These are phyloP conservation scores for Embiotoca jacksoni DNA, from an alignment of 2,113 vertebrate genomes.

Conservation along the genomic window DNA sequence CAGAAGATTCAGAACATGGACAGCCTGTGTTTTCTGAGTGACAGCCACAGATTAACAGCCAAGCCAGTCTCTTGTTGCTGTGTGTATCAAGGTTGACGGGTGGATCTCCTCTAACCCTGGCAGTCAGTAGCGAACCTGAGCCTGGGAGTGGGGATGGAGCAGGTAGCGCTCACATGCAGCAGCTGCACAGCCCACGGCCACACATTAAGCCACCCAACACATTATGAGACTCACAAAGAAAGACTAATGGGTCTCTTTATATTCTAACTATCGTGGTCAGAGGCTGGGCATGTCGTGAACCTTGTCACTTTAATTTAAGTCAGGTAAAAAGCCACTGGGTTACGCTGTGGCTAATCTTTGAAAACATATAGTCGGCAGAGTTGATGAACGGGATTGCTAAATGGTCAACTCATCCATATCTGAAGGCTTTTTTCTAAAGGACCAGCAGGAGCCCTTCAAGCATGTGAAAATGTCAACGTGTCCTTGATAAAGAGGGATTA, in stretches of 20 bases:
- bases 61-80: slow-evolving; percentile 54
- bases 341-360: slow-evolving; percentile 1
- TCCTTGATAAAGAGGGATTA: slow-evolving; percentile 56
- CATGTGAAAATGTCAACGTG: slow-evolving; percentile 55
- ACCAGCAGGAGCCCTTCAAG: slow-evolving; percentile 28
- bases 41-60: slow-evolving; percentile 54
- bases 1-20: slow-evolving; percentile 11
- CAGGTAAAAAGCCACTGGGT: slow-evolving; percentile 25
- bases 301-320: slow-evolving; percentile 61
- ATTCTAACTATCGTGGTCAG: slow-evolving; percentile 40
- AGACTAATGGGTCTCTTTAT: slow-evolving; percentile 63
- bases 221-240: slow-evolving; percentile 57
- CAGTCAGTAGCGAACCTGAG: slow-evolving; percentile 55
- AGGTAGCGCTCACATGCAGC: slow-evolving; percentile 62
- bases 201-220: slow-evolving; percentile 57
- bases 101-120: slow-evolving; percentile 56
- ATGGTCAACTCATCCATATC: slow-evolving; percentile 18
- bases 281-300: slow-evolving; percentile 59
- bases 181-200: slow-evolving; percentile 78
- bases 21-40: slow-evolving; percentile 19
- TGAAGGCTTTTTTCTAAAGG: not conserved
- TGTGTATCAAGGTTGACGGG: slow-evolving; percentile 52
- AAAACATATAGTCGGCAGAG: slow-evolving; percentile 23
- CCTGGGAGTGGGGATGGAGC: slow-evolving; percentile 28
- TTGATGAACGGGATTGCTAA: slow-evolving; percentile 20